Percentiles rank a stretch among this genome's conserved stretches.
These are phyloP conservation scores for Sorex fumeus DNA, from an alignment of 2,113 vertebrate species.

Conservation along the genomic window DNA sequence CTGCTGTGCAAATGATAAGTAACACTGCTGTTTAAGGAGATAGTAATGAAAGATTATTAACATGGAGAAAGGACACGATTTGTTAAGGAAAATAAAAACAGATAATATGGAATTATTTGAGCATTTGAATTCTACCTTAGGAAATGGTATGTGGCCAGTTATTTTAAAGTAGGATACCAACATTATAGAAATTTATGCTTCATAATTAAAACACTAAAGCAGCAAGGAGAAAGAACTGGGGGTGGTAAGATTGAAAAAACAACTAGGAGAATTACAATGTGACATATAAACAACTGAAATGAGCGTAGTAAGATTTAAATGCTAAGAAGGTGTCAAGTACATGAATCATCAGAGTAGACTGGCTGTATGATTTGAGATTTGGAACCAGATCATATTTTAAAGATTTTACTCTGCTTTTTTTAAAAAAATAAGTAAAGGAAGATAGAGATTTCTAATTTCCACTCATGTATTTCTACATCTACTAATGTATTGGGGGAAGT, in stretches of 20 bases:
- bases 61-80: background rate
- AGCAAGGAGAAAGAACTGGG: background rate
- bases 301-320: slow-evolving; percentile 21
- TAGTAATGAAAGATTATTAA: background rate
- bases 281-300: slow-evolving; percentile 38
- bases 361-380: slow-evolving; percentile 8
- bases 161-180: slow-evolving; percentile 14
- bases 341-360: slow-evolving; percentile 52
- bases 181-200: slow-evolving; percentile 4
- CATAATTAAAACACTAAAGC: slow-evolving; percentile 6
- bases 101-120: background rate
- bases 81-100: slow-evolving; percentile 27
- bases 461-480: background rate
- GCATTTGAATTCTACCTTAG: background rate
- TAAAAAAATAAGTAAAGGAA: slow-evolving; percentile 48
- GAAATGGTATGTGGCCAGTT: background rate
- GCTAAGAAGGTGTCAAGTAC: slow-evolving; percentile 8
- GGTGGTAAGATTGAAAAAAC: slow-evolving; percentile 35
- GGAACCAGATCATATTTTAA: slow-evolving; percentile 48
- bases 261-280: slow-evolving; percentile 2
- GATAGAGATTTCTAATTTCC: slow-evolving; percentile 6
- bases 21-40: background rate
- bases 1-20: background rate
- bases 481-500: background rate
- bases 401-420: background rate